Conservation (phyloP, 2,113 vertebrate species). For the Phalacrocorax pelagicus region DNA sequence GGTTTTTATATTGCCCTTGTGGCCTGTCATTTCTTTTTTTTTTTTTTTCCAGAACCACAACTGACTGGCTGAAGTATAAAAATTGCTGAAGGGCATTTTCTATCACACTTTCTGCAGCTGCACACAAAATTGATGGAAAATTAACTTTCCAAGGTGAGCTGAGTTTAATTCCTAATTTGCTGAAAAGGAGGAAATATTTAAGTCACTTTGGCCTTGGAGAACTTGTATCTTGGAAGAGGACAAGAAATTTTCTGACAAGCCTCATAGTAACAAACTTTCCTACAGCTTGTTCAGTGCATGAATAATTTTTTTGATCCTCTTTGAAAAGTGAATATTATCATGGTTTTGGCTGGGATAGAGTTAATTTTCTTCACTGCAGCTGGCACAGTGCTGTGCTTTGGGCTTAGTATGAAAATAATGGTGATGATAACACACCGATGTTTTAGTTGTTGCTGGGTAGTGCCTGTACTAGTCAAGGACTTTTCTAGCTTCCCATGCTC, state of each 20-base stretch:
- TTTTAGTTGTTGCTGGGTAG: too few relatives aligned
- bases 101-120: background rate
- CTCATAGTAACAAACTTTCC: background rate
- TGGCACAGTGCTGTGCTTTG: too few relatives aligned
- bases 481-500: too few relatives aligned
- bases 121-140: constrained; percentile 8
- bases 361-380: too few relatives aligned
- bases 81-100: constrained; percentile 17
- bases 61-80: background rate
- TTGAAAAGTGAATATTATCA: background rate
- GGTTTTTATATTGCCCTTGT: background rate
- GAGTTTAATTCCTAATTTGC: constrained; percentile 19
- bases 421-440: too few relatives aligned
- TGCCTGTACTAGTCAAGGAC: too few relatives aligned
- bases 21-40: background rate
- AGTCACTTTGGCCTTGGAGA: background rate
- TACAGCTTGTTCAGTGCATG: background rate
- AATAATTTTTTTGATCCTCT: background rate
- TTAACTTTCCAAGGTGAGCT: background rate
- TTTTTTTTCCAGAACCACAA: background rate
- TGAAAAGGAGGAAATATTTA: background rate
- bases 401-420: too few relatives aligned
- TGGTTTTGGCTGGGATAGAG: too few relatives aligned
- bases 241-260: background rate
- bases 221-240: background rate